Conservation (phyloP, 2,888 invertebrate species). For the Pandemis cinnamomeana region DNA sequence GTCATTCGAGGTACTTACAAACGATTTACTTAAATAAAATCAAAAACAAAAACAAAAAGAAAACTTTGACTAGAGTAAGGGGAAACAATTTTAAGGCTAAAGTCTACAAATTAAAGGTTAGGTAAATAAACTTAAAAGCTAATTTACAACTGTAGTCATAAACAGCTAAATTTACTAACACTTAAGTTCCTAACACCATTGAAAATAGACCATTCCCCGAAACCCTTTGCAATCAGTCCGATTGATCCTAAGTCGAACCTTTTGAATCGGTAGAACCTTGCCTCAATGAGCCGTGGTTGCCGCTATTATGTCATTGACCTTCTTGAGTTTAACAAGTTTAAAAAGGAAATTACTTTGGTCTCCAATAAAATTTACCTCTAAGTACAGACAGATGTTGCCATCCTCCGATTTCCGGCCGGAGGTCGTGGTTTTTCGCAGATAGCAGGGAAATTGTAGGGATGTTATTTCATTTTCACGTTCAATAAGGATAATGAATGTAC, state of each 20-base stretch:
- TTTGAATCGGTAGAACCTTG: background rate
- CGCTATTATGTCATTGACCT: background rate
- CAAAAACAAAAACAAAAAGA: too few species aligned
- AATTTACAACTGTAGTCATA: background rate
- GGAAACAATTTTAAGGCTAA: too few species aligned
- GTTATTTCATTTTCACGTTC: background rate
- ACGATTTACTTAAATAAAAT: too few species aligned
- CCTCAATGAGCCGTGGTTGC: background rate
- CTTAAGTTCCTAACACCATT: constrained; percentile 4
- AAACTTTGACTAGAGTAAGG: too few species aligned
- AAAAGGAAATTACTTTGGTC: background rate
- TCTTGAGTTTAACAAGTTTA: background rate
- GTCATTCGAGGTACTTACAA: too few species aligned
- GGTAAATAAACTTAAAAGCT: background rate
- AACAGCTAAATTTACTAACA: constrained; percentile 1
- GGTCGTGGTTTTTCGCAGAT: background rate
- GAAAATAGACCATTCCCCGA: constrained; percentile 6
- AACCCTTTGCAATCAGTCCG: constrained; percentile 20
- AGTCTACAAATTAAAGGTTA: too few species aligned
- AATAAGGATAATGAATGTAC: too few species aligned
- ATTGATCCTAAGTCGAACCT: constrained; percentile 1
- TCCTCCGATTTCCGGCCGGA: too few species aligned
- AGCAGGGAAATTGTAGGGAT: background rate
- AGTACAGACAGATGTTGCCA: background rate
- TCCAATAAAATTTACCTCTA: background rate